These are phyloP conservation scores for Spizaetus ornatus DNA, from an alignment of 2,113 vertebrate species.

Conservation along the genomic window DNA sequence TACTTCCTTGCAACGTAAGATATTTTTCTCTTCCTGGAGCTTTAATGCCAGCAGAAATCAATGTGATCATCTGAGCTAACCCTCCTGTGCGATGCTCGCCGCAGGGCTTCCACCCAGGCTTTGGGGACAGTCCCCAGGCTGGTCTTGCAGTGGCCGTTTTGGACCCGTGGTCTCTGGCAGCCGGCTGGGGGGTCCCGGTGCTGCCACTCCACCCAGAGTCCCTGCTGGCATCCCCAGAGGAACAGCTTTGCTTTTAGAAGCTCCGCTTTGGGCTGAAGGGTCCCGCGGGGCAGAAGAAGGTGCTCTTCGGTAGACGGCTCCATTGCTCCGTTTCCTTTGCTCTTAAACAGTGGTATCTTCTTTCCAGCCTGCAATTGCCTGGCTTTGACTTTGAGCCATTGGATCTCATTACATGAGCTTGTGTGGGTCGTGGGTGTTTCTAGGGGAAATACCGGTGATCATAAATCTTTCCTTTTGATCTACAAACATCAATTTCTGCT, in stretches of 20 bases:
- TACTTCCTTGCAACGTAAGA: constrained; percentile 34
- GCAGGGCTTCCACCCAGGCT: background rate
- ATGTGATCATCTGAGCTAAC: background rate
- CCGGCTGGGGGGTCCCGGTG: rapidly evolving
- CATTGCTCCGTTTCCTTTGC: background rate
- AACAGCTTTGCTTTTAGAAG: background rate
- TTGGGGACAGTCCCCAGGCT: background rate
- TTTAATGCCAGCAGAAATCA: constrained; percentile 4
- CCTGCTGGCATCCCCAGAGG: background rate
- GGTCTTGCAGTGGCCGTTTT: background rate
- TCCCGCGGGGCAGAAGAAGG: rapidly evolving
- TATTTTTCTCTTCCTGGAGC: constrained; percentile 38
- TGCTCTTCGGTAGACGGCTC: background rate
- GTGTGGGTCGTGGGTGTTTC: background rate
- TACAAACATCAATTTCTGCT: constrained; percentile 12
- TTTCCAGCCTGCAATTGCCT: background rate
- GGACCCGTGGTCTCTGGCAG: background rate
- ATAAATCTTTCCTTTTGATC: constrained; percentile 58
- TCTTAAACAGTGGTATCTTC: background rate
- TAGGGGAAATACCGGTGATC: background rate
- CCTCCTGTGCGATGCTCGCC: rapidly evolving
- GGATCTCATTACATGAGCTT: background rate
- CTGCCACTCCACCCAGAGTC: background rate
- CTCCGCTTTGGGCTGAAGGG: background rate
- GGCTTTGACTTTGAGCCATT: background rate